phyloP scores from a whole-genome alignment of 2,113 vertebrate genomes.

The Brachypteracias leptosomus region DNA sequence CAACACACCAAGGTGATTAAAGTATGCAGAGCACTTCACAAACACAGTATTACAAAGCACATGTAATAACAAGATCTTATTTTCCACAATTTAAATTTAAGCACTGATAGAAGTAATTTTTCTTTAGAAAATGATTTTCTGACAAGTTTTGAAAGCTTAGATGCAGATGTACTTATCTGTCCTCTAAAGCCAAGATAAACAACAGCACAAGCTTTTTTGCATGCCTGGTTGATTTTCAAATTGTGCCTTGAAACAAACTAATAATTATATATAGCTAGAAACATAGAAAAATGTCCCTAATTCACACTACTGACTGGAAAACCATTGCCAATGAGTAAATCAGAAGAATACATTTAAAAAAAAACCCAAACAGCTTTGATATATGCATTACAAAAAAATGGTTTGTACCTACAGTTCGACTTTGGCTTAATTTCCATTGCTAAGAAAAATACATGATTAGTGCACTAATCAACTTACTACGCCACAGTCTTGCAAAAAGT shows the following conservation, averaged over 20 bases:
- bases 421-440: background rate
- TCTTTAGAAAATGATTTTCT: background rate
- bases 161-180: conserved; percentile 3
- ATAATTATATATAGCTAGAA: background rate
- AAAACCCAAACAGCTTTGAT: background rate
- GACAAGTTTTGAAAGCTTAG: background rate
- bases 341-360: background rate
- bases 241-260: conserved; percentile 9
- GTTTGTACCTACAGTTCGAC: background rate
- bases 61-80: background rate
- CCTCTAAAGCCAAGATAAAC: conserved; percentile 26
- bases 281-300: background rate
- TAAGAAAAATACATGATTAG: background rate
- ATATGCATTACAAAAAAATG: background rate
- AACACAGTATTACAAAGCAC: background rate
- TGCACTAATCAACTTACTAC: background rate
- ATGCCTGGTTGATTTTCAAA: conserved; percentile 7
- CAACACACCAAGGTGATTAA: background rate
- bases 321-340: background rate
- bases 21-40: background rate
- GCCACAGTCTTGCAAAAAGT: background rate
- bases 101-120: background rate
- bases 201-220: background rate
- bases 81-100: background rate
- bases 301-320: background rate